A percentile compares a stretch with the other conserved stretches of the same genome.
These are phyloP conservation scores for Julus scandinavius DNA, from an alignment of 2,888 invertebrate genomes.

Conservation along the genomic window DNA sequence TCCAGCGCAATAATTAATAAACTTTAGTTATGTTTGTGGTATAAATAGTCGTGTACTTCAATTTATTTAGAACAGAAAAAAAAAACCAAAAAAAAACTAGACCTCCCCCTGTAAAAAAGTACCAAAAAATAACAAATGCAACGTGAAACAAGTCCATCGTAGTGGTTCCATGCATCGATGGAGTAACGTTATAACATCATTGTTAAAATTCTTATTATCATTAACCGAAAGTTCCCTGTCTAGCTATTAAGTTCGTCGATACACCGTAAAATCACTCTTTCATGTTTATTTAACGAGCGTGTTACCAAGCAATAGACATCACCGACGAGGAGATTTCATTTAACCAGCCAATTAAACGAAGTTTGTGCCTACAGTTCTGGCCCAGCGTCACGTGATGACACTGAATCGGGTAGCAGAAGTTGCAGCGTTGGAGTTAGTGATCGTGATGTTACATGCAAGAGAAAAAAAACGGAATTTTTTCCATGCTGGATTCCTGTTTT, in stretches of 20 bases:
- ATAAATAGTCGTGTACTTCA: slow-evolving; percentile 17
- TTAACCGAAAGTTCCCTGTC: slow-evolving; percentile 9
- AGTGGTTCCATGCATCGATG: neutral
- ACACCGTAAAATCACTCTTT: neutral
- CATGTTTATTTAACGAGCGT: neutral
- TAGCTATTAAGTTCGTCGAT: slow-evolving; percentile 21
- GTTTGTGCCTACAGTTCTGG: slow-evolving; percentile 26
- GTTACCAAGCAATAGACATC: slow-evolving; percentile 27
- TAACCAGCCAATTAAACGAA: slow-evolving; percentile 8
- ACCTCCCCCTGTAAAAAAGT: neutral
- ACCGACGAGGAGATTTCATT: neutral
- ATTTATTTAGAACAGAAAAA: slow-evolving; percentile 25
- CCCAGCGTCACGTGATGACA: neutral
- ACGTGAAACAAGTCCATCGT: neutral
- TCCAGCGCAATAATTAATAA: slow-evolving; percentile 45
- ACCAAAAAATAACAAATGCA: neutral
- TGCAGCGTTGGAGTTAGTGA: neutral
- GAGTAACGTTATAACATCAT: neutral
- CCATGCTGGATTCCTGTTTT: neutral
- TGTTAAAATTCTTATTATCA: slow-evolving; percentile 12
- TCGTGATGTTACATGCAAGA: neutral
- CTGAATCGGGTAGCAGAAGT: neutral
- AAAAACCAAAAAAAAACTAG: too few species aligned
- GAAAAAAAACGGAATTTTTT: neutral
- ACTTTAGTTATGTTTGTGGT: slow-evolving; percentile 45